A percentile compares a stretch with the other conserved stretches of the same genome.
Evolutionary conservation across 2,113 vertebrate species (phyloP).

Genomic region (Pagrus major): DNA sequence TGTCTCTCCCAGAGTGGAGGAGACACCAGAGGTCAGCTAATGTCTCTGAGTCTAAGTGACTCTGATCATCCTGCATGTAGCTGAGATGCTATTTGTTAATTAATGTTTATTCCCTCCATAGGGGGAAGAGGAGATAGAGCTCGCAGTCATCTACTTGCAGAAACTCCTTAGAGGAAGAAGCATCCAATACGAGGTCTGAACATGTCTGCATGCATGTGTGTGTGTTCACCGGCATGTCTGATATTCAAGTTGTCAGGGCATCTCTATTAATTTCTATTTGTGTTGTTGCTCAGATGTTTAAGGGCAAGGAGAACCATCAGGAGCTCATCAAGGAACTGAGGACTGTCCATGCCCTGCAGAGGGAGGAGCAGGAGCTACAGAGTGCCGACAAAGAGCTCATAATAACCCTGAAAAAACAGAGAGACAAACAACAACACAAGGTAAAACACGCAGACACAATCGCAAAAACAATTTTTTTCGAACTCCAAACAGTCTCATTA

Average conservation of each 20-base stretch:
- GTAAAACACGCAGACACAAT: constrained; percentile 71
- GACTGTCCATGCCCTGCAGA: constrained; percentile 86
- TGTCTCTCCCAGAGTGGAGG: constrained; percentile 85
- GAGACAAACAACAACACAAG: constrained; percentile 80
- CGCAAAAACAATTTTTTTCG: neutral
- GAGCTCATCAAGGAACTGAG: constrained; percentile 92
- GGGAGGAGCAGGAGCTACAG: constrained; percentile 84
- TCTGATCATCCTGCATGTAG: neutral
- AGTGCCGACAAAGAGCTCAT: constrained; percentile 82
- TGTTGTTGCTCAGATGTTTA: constrained; percentile 87
- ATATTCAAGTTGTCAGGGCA: neutral
- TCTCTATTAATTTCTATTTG: neutral
- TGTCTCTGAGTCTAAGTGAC: neutral
- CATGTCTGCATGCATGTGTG: neutral
- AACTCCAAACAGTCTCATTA: neutral
- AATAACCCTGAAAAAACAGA: constrained; percentile 83
- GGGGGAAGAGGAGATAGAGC: constrained; percentile 91
- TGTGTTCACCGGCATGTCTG: neutral
- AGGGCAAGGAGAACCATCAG: constrained; percentile 87
- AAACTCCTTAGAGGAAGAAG: constrained; percentile 91
- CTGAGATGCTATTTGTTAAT: neutral
- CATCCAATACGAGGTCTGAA: constrained; percentile 88
- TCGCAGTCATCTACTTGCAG: constrained; percentile 90
- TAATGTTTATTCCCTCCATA: constrained; percentile 54
- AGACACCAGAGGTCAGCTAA: constrained; percentile 83